A percentile compares a stretch with the other conserved stretches of the same genome.
These are phyloP conservation scores for Pygoscelis antarcticus DNA, from an alignment of 2,113 vertebrate species.

Conservation along the genomic window DNA sequence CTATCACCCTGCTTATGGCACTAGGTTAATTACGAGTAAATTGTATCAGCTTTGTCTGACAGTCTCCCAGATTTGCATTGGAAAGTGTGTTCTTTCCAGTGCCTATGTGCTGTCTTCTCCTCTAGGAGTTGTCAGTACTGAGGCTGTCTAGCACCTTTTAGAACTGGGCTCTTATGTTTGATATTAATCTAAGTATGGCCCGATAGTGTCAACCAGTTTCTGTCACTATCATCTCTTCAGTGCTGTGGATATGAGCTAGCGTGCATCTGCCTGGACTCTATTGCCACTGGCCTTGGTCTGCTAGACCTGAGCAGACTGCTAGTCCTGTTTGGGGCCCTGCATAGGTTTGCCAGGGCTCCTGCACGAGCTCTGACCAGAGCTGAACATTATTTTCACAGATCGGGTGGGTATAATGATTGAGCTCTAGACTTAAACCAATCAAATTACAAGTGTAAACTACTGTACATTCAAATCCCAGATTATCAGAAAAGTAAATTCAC, in stretches of 20 bases:
- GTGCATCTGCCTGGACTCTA: background rate
- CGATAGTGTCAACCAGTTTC: fast-evolving
- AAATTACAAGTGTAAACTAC: background rate
- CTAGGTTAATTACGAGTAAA: background rate
- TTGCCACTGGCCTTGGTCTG: background rate
- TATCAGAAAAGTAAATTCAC: background rate
- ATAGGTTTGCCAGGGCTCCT: background rate
- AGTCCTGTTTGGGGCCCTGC: background rate
- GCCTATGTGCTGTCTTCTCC: background rate
- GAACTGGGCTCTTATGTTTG: background rate
- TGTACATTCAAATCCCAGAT: background rate
- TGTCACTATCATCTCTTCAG: background rate
- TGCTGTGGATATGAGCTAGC: background rate
- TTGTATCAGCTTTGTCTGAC: background rate
- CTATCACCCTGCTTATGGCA: background rate
- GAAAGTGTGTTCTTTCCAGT: background rate
- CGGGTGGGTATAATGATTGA: background rate
- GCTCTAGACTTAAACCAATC: background rate
- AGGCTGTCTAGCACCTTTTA: background rate
- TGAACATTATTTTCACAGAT: background rate
- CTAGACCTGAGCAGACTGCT: background rate
- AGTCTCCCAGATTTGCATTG: background rate
- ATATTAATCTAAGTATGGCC: background rate
- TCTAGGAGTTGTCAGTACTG: background rate
- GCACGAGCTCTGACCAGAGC: background rate